Evolutionary conservation across 2,113 vertebrate species (phyloP).

Genomic region (Phalacrocorax brasilianus): DNA sequence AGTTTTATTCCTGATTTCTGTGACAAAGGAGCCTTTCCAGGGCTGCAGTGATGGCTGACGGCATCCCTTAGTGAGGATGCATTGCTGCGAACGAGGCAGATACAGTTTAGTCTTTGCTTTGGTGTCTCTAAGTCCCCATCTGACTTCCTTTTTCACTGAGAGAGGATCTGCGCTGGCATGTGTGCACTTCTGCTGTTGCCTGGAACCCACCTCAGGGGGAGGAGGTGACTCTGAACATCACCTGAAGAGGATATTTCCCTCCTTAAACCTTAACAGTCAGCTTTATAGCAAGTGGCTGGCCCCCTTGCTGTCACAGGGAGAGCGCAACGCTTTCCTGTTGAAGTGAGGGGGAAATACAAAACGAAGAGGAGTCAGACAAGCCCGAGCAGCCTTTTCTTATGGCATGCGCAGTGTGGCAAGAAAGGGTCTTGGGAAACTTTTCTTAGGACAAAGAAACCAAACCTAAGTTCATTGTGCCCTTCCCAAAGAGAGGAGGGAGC

Average conservation of each 20-base stretch:
- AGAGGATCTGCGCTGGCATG: no score
- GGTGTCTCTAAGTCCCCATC: neutral
- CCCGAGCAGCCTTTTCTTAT: no score
- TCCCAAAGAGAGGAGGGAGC: neutral
- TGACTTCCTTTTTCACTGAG: no score
- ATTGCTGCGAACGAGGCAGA: neutral
- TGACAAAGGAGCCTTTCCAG: neutral
- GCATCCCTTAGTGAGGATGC: neutral
- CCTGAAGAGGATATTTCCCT: neutral
- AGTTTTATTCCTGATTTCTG: no score
- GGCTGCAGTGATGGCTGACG: neutral
- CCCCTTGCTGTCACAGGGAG: no score
- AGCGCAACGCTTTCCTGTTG: neutral
- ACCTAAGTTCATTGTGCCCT: neutral
- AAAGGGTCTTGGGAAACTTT: neutral
- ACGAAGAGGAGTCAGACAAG: neutral
- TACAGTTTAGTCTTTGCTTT: neutral
- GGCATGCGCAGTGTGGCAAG: neutral
- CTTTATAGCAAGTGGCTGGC: neutral
- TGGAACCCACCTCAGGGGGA: no score
- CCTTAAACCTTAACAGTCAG: no score
- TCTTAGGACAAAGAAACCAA: neutral
- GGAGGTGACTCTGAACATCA: no score
- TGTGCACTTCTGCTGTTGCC: no score
- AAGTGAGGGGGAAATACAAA: no score